Evolutionary conservation across 2,888 invertebrate genomes (phyloP).

Genomic region (Agrypnus murinus): DNA sequence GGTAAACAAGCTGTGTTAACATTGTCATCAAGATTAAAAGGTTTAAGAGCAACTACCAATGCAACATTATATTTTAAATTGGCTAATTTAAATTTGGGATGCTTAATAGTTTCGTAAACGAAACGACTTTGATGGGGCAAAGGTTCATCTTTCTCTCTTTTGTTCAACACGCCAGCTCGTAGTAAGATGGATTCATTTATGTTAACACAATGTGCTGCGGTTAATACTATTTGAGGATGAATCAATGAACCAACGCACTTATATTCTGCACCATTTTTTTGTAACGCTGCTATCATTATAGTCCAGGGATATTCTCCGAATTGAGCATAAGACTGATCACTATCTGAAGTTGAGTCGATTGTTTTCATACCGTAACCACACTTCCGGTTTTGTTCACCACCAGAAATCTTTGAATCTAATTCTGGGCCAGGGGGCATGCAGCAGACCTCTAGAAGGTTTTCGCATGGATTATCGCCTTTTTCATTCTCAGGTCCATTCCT

Average conservation of each 20-base stretch:
- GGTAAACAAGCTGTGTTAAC: conserved; percentile 83
- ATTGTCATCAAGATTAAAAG: conserved; percentile 78
- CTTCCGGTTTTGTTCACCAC: no score
- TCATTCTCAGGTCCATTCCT: no score
- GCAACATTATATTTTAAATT: conserved; percentile 79
- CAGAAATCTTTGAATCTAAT: no score
- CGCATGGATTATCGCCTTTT: no score
- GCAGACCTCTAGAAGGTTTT: no score
- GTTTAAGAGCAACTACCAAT: conserved; percentile 68
- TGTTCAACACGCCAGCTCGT: conserved; percentile 90
- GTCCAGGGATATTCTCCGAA: no score
- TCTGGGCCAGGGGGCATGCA: no score
- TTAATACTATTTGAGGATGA: conserved; percentile 82
- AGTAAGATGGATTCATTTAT: conserved; percentile 68
- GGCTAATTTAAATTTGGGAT: conserved; percentile 79
- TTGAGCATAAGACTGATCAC: no score
- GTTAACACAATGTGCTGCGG: conserved; percentile 86
- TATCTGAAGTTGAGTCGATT: no score
- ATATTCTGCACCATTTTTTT: no score
- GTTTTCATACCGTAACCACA: no score
- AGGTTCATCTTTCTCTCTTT: conserved; percentile 81
- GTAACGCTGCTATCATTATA: no score
- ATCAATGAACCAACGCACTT: conserved; percentile 88
- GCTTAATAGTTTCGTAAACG: conserved; percentile 75
- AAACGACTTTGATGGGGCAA: conserved; percentile 81